Base-by-base conservation (phyloP, 2,797 vertebrate genomes). In the Siniperca scherzeri region DNA sequence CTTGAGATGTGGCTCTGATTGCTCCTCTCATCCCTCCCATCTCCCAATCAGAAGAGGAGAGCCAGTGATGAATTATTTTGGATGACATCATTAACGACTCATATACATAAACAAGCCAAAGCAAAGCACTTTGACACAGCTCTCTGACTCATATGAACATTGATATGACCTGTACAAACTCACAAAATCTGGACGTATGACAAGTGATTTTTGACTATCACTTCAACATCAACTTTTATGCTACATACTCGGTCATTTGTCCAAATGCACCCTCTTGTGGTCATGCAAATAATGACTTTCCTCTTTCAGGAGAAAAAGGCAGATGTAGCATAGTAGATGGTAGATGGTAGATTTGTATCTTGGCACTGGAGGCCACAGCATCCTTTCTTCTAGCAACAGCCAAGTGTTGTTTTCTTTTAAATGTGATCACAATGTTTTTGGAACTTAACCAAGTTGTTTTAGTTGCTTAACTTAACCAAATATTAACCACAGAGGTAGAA, bases 1-100 rank as follows among this genome's bases (percentile, higher is more conserved):
- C n/a, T n/a, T n/a, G 61, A 86, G 62, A 87, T 67, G 68, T 7
- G 5, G 60, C 70, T 82, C 80, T 87, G 88, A 93, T 90, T 89
- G 69, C 69, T 78, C 59, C 69, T 86, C 74, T 83, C 72, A 77
- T 84, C 44, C 17, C 12, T 42, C 2, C 42, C 17, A 27, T 86
- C 77, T 82, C 70, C 71, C 61, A 91, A 90, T 90, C 87, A 90
- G 48, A 83, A 46, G 27, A 48, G n/a, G 69, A 71, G 68, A 83
- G 60, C 61, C 66, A 52, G 46, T 75, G 78, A 81, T 14, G 40
- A 68, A 81, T 80, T 67, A 64, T 72, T 81, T 64, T 75, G 70
- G 64, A 89, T 84, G 57, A 73, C 72, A 89, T 78, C 61, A 73
- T 74, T 81, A 72, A 80, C 2, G 22, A 74, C 57, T 53, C n/a